Evolutionary conservation across 2,113 vertebrate species (phyloP).

Genomic region (Amazona vittata): DNA sequence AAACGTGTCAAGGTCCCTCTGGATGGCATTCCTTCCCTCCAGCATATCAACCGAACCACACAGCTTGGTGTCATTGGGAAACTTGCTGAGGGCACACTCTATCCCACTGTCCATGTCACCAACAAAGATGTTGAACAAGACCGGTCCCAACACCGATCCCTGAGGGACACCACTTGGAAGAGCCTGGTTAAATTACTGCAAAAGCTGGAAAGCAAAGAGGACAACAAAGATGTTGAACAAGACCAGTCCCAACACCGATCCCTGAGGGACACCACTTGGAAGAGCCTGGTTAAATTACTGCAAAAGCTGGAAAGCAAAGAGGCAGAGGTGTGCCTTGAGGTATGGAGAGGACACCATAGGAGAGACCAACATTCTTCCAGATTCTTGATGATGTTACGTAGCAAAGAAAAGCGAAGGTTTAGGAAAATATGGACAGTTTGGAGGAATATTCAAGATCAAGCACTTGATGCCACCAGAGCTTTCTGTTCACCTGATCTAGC

Average conservation of each 20-base stretch:
- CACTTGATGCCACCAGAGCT: not conserved
- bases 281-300: not conserved
- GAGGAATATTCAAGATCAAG: not conserved
- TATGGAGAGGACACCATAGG: not conserved
- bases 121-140: too few species aligned
- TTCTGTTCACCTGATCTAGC: not conserved
- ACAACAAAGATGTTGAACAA: too few species aligned
- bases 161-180: not conserved
- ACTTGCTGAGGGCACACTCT: too few species aligned
- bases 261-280: not conserved
- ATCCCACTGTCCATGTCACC: too few species aligned
- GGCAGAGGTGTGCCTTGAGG: not conserved
- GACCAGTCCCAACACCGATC: too few species aligned
- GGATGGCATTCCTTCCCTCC: too few species aligned
- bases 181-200: not conserved
- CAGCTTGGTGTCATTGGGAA: too few species aligned
- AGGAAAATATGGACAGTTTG: not conserved
- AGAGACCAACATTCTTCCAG: not conserved
- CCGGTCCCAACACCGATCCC: too few species aligned
- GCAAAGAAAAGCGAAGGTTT: not conserved
- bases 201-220: not conserved
- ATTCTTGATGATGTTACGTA: fast-evolving
- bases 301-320: not conserved
- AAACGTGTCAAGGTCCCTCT: too few species aligned
- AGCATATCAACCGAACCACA: too few species aligned